Evolutionary conservation across 64 coral and sea anemone genomes (phyloP).

Genomic region (Montipora capricornis): DNA sequence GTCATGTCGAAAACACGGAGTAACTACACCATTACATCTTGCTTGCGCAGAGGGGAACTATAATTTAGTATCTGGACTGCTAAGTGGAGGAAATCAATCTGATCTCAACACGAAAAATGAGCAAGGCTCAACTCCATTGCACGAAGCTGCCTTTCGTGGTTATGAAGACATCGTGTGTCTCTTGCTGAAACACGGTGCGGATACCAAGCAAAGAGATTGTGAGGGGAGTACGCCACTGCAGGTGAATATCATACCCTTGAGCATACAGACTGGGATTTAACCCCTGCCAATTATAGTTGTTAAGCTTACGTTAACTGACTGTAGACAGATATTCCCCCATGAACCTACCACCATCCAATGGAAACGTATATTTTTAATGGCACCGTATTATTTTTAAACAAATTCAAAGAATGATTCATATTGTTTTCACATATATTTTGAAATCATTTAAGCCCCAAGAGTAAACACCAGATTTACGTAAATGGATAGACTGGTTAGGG

Average conservation of each 20-base stretch:
- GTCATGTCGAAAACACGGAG: conserved; percentile 85
- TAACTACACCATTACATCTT: conserved; percentile 80
- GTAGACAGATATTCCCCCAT: too few species aligned
- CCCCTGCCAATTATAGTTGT: too few species aligned
- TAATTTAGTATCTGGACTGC: conserved; percentile 76
- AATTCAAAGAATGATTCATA: too few species aligned
- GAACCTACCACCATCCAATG: too few species aligned
- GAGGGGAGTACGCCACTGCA: conserved; percentile 84
- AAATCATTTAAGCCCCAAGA: too few species aligned
- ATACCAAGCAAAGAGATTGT: conserved; percentile 85
- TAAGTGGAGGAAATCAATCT: conserved; percentile 75
- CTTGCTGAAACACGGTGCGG: conserved; percentile 86
- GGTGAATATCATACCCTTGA: conserved; percentile 38
- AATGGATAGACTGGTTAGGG: too few species aligned
- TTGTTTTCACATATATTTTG: too few species aligned
- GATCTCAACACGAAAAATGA: conserved; percentile 88
- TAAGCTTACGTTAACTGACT: background rate
- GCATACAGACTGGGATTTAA: too few species aligned
- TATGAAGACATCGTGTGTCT: conserved; percentile 76
- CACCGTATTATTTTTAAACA: too few species aligned
- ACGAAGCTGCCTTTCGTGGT: conserved; percentile 78
- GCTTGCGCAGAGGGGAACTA: conserved; percentile 86
- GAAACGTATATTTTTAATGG: too few species aligned
- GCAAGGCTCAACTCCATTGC: conserved; percentile 83
- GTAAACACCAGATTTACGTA: too few species aligned